Base-by-base conservation (phyloP, 2,797 vertebrate genomes). In the Tragopan temminckii region DNA sequence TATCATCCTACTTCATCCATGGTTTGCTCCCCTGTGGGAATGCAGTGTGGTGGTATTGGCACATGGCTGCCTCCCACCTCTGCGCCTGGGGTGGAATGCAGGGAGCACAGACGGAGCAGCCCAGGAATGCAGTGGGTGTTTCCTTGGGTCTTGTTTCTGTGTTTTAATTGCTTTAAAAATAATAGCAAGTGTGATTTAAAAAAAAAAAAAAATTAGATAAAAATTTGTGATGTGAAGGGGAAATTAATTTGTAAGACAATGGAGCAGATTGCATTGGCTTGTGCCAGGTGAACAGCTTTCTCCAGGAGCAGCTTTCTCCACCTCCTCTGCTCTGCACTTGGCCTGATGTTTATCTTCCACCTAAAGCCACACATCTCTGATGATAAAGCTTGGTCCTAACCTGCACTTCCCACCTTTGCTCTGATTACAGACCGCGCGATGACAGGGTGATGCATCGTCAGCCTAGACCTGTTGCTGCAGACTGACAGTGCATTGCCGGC, bases 41-140 rank as follows among this genome's bases (percentile, higher is more conserved):
- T 25, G 62, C 77, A 63, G 82, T 5, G 67, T 2, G 85, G 92
- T 67, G 90, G 63, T 66, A 59, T 45, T 95, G 95, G 92, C 93
- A 95, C 85, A 21, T 5, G 14, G 85, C 93, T 96, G 89, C 92
- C 88, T 94, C 88, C 95, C 90, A 92, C 92, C 94, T 81, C 90
- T 83, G 79, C 19, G 78, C 93, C 88, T 62, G 88, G 93, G 90
- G 55, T 64, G 95, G 94, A 94, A 87, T 82, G 92, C 77, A 91
- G 84, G 88, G 94, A 96, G 93, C 96, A 95, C 80, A 91, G 90
- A 80, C 89, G 31, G 87, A 90, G 88, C 90, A 88, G 85, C 87
- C 95, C 91, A 93, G 95, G 96, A 94, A 95, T 93, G 94, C 87
- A 75, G 95, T 94, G 93, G 92, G 90, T 94, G 93, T 94, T 92